Percentiles rank a stretch among this genome's conserved stretches.
Conservation (phyloP, 64 coral and sea anemone genomes). For the Dendrophyllia cribrosa region DNA sequence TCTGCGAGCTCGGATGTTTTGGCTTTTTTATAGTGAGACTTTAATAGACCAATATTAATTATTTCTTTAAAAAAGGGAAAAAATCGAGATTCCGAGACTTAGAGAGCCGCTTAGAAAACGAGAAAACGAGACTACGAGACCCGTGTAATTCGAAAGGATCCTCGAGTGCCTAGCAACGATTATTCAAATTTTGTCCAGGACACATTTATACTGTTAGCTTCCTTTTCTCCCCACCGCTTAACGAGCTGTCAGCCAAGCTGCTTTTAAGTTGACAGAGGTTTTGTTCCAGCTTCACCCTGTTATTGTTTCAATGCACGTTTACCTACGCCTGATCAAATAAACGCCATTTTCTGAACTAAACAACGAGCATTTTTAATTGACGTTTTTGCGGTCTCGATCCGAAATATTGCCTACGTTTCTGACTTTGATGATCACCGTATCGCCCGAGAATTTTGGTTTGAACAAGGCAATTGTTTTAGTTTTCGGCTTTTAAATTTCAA, state of each 20-base stretch:
- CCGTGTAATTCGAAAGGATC: no score
- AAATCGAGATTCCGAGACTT: no score
- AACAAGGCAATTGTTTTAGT: background rate
- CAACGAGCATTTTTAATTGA: background rate
- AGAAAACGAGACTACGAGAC: no score
- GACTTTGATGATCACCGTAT: background rate
- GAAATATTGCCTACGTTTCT: background rate
- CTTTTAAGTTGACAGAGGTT: conserved; percentile 17
- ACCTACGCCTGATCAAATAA: conserved; percentile 42
- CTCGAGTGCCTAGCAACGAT: no score
- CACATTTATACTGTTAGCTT: background rate
- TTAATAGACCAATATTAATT: no score
- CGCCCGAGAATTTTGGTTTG: no score
- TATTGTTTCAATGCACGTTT: conserved; percentile 2
- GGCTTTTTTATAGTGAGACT: no score
- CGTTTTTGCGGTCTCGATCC: background rate
- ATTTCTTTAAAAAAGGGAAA: no score
- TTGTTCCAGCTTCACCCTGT: background rate
- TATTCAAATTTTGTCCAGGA: background rate
- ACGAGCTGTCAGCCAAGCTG: conserved; percentile 8
- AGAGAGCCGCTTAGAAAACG: no score
- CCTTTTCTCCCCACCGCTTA: background rate
- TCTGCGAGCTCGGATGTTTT: no score
- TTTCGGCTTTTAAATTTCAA: background rate
- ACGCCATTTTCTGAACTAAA: background rate